phyloP scores from a whole-genome alignment of 2,113 vertebrate species.

The Tachysurus vachellii region DNA sequence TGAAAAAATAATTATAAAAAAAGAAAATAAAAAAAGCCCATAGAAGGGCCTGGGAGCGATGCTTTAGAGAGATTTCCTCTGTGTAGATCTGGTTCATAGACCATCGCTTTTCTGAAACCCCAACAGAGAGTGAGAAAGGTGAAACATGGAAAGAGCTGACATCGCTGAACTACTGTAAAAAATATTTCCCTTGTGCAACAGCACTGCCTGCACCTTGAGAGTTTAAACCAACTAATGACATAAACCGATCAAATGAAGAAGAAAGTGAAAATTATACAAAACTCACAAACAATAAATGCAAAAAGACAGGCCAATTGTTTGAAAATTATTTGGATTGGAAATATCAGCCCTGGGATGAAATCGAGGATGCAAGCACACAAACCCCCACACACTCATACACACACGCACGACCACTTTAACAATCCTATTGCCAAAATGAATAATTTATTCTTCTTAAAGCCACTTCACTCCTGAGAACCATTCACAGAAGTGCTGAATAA shows the following conservation, averaged over 20 bases:
- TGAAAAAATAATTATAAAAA: background rate
- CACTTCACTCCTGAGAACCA: conserved; percentile 52
- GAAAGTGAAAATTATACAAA: background rate
- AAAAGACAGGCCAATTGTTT: background rate
- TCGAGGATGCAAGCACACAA: background rate
- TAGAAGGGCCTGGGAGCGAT: background rate
- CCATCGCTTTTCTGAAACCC: conserved; percentile 13
- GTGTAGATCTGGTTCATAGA: conserved; percentile 25
- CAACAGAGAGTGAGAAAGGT: conserved; percentile 18
- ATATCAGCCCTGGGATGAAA: background rate
- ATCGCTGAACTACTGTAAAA: conserved; percentile 20
- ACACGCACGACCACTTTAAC: conserved; percentile 16
- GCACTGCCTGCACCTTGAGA: background rate
- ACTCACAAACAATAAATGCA: background rate
- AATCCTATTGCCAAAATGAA: conserved; percentile 53
- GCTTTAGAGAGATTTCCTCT: conserved; percentile 22
- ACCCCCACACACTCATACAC: background rate
- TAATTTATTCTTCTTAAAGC: conserved; percentile 49
- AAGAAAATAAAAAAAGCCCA: background rate
- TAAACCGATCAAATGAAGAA: conserved; percentile 5
- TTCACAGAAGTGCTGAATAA: conserved; percentile 53
- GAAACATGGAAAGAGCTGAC: conserved; percentile 8
- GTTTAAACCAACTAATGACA: conserved; percentile 7
- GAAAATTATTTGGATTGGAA: conserved; percentile 14
- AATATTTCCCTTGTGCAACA: conserved; percentile 24